Evolutionary conservation across 2,888 invertebrate genomes (phyloP), one percentile per base, ranked within the genome.

Genomic region (Subacronicta megacephala): DNA sequence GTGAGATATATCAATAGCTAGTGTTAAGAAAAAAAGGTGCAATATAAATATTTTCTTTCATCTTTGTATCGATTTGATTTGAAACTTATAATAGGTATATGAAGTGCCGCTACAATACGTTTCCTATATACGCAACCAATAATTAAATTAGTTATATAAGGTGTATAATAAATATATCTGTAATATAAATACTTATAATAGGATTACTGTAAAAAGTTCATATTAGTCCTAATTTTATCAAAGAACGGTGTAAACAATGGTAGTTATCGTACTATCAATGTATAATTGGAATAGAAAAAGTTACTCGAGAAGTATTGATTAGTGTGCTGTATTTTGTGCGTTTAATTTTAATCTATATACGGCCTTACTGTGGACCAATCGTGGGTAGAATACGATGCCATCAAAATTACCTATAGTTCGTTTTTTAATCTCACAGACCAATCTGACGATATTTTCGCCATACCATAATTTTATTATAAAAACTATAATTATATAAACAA

Each of bases 351-450:
- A 74, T 83, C 76, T 78, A 76, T 82, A 80, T 62, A 81, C 81
- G 84, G 93, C 93, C 92, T 93, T 93, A 92, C 78, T 79, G 85
- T 80, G 93, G 93, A 93, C 93, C 93, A 93, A 93, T 85, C 81
- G 81, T 84, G 80, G 77, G 73, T 85, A 85, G 78, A 73, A 75
- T 79, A 69, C 75, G 60, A 70, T 78, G 68, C 78, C 79, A 82
- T 81, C 80, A 77, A 78, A 71, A 73, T 74, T 78, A 83, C 75
- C 81, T 79, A 81, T 23, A 23, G 23, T 23, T 23, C 7, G 23
- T 23, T 23, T 23, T 9, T 23, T 23, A 23, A 23, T 23, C 23
- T 23, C 23, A 23, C 7, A 7, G 23, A 23, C 23, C 23, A 23
- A 23, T 23, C 23, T 23, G 23, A 23, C 9, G 23, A 6, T 23